Evolutionary conservation across 2,113 vertebrate species (phyloP).

Genomic region (Plecturocebus donacophilus): DNA sequence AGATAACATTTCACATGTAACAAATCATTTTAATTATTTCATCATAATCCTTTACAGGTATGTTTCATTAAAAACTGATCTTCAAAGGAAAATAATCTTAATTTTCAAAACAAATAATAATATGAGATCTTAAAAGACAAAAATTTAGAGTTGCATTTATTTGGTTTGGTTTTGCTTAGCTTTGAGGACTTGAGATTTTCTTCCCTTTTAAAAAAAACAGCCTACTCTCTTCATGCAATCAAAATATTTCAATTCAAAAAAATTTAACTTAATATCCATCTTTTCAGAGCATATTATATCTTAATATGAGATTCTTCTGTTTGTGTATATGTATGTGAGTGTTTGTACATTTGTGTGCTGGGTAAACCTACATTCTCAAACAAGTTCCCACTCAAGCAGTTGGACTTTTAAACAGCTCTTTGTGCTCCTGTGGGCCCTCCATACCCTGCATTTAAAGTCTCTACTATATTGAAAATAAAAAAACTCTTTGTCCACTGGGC

Average conservation of each 20-base stretch:
- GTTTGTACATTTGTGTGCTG: not conserved
- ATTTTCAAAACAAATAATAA: slow-evolving; percentile 25
- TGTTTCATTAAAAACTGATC: not conserved
- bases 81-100: not conserved
- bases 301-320: not conserved
- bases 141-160: not conserved
- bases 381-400: not conserved
- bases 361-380: not conserved
- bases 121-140: not conserved
- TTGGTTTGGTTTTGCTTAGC: not conserved
- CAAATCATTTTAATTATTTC: slow-evolving; percentile 6
- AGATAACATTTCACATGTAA: not conserved
- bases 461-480: not conserved
- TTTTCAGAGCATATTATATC: not conserved
- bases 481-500: not conserved
- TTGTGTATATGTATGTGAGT: not conserved
- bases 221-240: not conserved
- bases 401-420: not conserved
- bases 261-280: not conserved
- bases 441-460: not conserved
- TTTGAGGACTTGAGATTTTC: not conserved
- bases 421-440: not conserved
- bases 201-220: not conserved
- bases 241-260: not conserved
- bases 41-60: not conserved